phyloP scores from a whole-genome alignment of 1,140 invertebrate genomes.

The Littorina saxatilis region DNA sequence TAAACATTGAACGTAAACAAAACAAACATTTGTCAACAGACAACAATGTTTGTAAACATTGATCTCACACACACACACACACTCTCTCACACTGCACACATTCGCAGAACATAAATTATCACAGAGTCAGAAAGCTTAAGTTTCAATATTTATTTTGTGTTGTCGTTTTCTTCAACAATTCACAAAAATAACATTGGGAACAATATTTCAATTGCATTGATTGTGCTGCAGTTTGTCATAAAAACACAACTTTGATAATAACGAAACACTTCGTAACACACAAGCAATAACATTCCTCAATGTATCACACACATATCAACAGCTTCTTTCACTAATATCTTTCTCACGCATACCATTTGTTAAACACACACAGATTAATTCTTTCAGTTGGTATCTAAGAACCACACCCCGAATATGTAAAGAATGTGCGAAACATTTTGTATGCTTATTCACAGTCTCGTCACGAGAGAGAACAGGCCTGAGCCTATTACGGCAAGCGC shows the following conservation, averaged over 20 bases:
- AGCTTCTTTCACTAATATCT: too few species aligned
- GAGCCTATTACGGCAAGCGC: too few species aligned
- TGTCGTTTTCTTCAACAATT: constrained; percentile 23
- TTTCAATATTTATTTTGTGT: neutral
- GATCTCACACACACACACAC: too few species aligned
- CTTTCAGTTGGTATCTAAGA: too few species aligned
- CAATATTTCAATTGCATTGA: constrained; percentile 37
- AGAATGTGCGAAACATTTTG: neutral
- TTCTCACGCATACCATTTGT: too few species aligned
- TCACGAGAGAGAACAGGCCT: too few species aligned
- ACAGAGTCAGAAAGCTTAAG: neutral
- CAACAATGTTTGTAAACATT: too few species aligned
- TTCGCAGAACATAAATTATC: too few species aligned
- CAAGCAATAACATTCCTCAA: neutral
- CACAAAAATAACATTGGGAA: constrained; percentile 17
- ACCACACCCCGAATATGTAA: neutral
- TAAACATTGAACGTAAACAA: too few species aligned
- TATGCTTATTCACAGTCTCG: neutral
- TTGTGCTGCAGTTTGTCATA: constrained; percentile 10
- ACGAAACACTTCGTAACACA: neutral
- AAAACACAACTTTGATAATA: constrained; percentile 26
- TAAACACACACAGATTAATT: neutral
- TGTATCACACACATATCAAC: neutral
- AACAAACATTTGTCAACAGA: too few species aligned
- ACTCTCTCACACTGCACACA: too few species aligned